These are phyloP conservation scores for Sphaerolaimus hirsutus DNA, from an alignment of 2,888 invertebrate species.

Conservation along the genomic window DNA sequence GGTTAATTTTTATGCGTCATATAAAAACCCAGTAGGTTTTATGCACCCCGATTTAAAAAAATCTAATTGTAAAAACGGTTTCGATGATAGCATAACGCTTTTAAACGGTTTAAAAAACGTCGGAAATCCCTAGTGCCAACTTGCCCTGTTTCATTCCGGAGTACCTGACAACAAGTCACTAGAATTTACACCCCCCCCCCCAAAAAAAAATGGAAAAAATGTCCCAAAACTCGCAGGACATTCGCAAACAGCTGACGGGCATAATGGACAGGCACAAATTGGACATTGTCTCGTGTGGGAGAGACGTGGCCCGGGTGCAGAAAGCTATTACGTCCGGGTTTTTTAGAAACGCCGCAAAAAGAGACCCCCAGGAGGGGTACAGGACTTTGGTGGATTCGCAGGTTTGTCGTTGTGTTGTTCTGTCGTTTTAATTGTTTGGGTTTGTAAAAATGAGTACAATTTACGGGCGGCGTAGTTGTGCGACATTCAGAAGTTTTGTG, in stretches of 20 bases:
- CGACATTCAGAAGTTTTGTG: too few species aligned
- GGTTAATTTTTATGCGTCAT: not conserved
- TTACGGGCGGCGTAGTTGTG: too few species aligned
- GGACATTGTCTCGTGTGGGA: conserved; percentile 84
- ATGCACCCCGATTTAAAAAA: not conserved
- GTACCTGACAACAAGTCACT: too few species aligned
- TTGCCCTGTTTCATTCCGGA: too few species aligned
- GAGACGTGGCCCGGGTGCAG: conserved; percentile 77
- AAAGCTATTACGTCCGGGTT: conserved; percentile 86
- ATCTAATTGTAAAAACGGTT: too few species aligned
- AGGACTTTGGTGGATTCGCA: conserved; percentile 81
- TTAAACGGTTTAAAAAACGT: not conserved
- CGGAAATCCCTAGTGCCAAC: too few species aligned
- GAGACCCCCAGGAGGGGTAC: conserved; percentile 90
- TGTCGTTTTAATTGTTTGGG: too few species aligned
- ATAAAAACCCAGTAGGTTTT: too few species aligned
- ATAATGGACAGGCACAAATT: conserved; percentile 50
- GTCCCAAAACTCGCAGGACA: conserved; percentile 46
- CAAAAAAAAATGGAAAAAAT: not conserved
- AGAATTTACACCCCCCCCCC: not conserved
- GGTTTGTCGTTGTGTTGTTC: too few species aligned
- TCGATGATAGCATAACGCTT: too few species aligned
- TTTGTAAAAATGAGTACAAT: too few species aligned
- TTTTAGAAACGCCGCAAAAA: conserved; percentile 83
- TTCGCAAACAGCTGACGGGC: conserved; percentile 66